Evolutionary conservation across 2,888 invertebrate species (phyloP).

Genomic region (Lottia scabra): DNA sequence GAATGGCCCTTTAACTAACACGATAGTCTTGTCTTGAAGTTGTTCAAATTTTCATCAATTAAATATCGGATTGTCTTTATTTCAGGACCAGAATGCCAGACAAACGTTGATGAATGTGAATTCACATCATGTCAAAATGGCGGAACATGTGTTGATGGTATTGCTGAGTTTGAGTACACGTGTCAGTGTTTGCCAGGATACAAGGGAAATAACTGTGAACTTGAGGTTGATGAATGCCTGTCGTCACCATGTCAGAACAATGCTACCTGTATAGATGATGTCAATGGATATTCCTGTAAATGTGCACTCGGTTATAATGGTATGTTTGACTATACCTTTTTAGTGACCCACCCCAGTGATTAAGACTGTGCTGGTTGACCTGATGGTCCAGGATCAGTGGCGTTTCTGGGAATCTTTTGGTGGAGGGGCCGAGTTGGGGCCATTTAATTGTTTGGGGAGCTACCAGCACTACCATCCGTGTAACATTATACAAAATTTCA

Average conservation of each 20-base stretch:
- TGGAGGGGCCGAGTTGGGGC: too few relatives aligned
- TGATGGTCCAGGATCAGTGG: too few relatives aligned
- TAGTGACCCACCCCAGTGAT: too few relatives aligned
- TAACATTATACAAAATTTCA: too few relatives aligned
- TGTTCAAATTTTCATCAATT: too few relatives aligned
- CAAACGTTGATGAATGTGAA: neutral
- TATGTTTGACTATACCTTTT: constrained; percentile 7
- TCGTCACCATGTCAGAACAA: constrained; percentile 22
- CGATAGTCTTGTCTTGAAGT: too few relatives aligned
- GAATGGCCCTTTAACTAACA: too few relatives aligned
- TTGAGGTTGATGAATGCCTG: constrained; percentile 26
- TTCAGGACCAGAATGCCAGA: neutral
- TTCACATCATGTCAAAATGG: neutral
- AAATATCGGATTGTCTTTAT: too few relatives aligned
- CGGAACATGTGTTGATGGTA: neutral
- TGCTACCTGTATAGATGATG: constrained; percentile 22
- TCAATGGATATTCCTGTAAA: constrained; percentile 22
- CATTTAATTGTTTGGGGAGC: too few relatives aligned
- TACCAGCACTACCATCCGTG: too few relatives aligned
- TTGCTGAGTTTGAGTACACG: neutral
- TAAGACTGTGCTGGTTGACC: too few relatives aligned
- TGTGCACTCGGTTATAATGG: constrained; percentile 27
- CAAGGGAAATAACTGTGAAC: constrained; percentile 19
- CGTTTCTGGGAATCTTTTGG: too few relatives aligned
- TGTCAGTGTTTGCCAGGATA: constrained; percentile 19